phyloP scores from a whole-genome alignment of 1,140 invertebrate species.

The Heliconius congener region DNA sequence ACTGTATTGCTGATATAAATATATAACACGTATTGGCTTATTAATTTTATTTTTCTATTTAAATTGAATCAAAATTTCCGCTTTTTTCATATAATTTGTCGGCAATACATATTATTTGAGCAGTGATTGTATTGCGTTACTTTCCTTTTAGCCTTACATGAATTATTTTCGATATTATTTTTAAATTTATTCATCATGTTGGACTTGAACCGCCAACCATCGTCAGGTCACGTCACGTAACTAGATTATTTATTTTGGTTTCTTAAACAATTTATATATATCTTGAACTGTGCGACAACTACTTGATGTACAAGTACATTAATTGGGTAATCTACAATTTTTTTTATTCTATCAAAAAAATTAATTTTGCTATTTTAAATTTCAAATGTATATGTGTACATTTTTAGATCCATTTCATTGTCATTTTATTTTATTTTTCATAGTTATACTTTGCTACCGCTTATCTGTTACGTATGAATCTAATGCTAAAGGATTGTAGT shows the following conservation, averaged over 20 bases:
- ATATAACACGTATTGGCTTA: constrained; percentile 63
- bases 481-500: constrained; percentile 8
- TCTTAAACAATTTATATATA: too few species aligned
- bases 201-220: too few species aligned
- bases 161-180: neutral
- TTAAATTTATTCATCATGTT: too few species aligned
- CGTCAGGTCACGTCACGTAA: too few species aligned
- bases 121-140: constrained; percentile 35
- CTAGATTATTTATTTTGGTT: too few species aligned
- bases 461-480: neutral
- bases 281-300: too few species aligned
- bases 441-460: neutral
- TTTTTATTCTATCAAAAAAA: too few species aligned
- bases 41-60: constrained; percentile 38
- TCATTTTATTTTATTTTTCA: neutral
- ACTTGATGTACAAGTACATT: too few species aligned
- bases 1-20: constrained; percentile 64
- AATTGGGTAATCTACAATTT: too few species aligned
- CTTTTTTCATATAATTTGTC: constrained; percentile 51
- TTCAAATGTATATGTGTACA: neutral
- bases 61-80: constrained; percentile 54
- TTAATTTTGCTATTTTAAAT: too few species aligned
- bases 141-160: constrained; percentile 15
- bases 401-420: constrained; percentile 1
- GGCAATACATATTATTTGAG: constrained; percentile 52